Evolutionary conservation across 2,888 invertebrate species (phyloP), one percentile per base, ranked within the genome.

Genomic region (Pammene fasciana): DNA sequence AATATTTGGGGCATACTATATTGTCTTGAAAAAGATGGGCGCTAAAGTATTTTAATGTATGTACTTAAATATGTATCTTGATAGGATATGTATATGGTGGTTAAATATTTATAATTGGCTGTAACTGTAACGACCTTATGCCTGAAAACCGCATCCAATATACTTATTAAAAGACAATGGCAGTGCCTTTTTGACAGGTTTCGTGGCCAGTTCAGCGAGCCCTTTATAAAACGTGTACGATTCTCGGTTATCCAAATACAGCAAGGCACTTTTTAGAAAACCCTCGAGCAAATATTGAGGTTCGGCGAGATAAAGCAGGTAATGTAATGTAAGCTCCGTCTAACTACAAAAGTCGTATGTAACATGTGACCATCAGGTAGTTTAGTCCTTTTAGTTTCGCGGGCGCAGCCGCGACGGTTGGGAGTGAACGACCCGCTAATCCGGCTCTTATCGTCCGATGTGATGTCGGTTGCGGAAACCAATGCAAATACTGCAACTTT

Each of bases 351-450:
- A 7, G 36, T 36, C n/a, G n/a, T n/a, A n/a, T n/a, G 26, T 26
- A 26, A 26, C 26, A 4, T 26, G 26, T 26, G n/a, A n/a, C n/a
- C 26, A 26, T 9, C 0, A 38, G 13, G n/a, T 18, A 48, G 34
- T 36, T 56, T 36, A 6, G 36, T 10, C 56, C 9, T 46, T 56
- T 38, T 13, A 18, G 56, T 36, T 16, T 26, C 26, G 5, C 10
- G 11, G 38, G 43, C 16, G 2, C 13, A 34, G 7, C 6, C 4
- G 48, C 48, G 46, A 14, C 38, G 46, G 56, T 41, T 43, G 8
- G n/a, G 48, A 16, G 70, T 70, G 66, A 70, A 70, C 36, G 70
- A 70, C 64, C 70, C 55, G 64, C 61, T 61, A 66, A 60, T 66
- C 70, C 61, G 26, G 13, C 66, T n/a, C 41, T 66, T 70, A 70